Base-by-base conservation (phyloP, 1,140 invertebrate species). In the Branchinecta lynchi region DNA sequence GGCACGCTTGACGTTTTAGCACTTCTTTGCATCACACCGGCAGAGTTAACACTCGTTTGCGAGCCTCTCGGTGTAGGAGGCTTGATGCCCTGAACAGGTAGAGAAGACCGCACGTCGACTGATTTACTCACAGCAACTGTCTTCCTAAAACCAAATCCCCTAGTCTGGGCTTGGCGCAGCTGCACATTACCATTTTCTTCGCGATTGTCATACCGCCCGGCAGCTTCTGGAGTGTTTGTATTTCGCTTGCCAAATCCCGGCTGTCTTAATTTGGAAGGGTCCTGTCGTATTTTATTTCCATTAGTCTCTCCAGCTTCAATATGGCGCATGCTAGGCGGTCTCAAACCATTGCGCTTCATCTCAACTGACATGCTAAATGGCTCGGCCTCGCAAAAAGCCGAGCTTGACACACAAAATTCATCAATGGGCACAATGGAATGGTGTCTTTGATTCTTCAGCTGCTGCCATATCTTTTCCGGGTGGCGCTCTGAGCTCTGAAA, bases 121-220 rank as follows among this genome's bases (percentile, higher is more conserved):
- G 51, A 60, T 20, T 60, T 60, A 60, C 51, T 60, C 12, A 60
- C 51, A 15, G 51, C 12, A 15, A 60, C 51, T 60, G 51, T 60
- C 17, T 60, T 60, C 12, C 17, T 60, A 60, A 15, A 60, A 60
- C 51, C 51, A 60, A 60, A 60, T 15, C 12, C 17, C 17, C 51
- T 60, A 32, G 32, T 32, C 6, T 60, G 51, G 12, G 51, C 12
- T 6, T 60, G 51, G 17, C 51, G 51, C 51, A 60, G 17, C 17
- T 60, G 51, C 12, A 60, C 51, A 60, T 60, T 60, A 60, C 51
- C 51, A 60, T 60, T 60, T 60, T 60, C 51, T 20, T 60, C 51
- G 51, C 51, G 51, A 60, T 60, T 60, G 17, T 60, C 51, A 20
- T 60, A 60, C 12, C 12, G 51, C 51, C 51, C 51, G 3, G 51